Conservation (phyloP, 1,140 invertebrate species). For the Brachionus plicatilis region DNA sequence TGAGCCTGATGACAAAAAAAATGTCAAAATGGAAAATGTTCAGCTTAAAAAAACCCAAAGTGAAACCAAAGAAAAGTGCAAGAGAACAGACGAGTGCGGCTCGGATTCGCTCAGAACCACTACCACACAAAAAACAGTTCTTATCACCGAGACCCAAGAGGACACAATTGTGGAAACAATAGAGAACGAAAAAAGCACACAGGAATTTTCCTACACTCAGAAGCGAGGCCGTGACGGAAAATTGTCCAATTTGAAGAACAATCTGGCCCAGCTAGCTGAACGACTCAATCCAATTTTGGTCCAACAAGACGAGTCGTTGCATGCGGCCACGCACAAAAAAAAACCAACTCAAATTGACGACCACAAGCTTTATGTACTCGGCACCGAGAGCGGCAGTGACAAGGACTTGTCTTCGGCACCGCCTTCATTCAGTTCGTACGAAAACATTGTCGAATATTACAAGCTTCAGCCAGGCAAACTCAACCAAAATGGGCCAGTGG, state of each 20-base stretch:
- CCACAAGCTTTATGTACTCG: not conserved
- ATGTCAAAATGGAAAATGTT: constrained; percentile 11
- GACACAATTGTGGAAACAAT: constrained; percentile 9
- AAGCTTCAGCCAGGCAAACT: not conserved
- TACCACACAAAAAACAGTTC: not conserved
- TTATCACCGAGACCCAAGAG: constrained; percentile 15
- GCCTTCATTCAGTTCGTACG: not conserved
- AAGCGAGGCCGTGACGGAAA: not conserved
- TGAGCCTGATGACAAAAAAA: constrained; percentile 11
- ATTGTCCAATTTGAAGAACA: not conserved
- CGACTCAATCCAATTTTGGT: not conserved
- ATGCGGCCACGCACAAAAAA: not conserved
- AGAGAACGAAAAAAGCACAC: not conserved
- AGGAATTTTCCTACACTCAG: not conserved
- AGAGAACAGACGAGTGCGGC: not conserved
- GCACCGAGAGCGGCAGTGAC: not conserved
- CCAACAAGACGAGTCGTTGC: not conserved
- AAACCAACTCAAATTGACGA: not conserved
- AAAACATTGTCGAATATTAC: constrained; percentile 9
- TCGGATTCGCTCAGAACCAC: not conserved
- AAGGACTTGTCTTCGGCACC: not conserved
- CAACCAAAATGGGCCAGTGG: too few relatives aligned
- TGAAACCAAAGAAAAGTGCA: constrained; percentile 15
- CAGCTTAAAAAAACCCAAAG: not conserved
- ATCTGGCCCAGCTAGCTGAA: constrained; percentile 4